Percentiles rank a stretch among this genome's conserved stretches.
Conservation (phyloP, 2,888 invertebrate species). For the Palloptera scutellata region DNA sequence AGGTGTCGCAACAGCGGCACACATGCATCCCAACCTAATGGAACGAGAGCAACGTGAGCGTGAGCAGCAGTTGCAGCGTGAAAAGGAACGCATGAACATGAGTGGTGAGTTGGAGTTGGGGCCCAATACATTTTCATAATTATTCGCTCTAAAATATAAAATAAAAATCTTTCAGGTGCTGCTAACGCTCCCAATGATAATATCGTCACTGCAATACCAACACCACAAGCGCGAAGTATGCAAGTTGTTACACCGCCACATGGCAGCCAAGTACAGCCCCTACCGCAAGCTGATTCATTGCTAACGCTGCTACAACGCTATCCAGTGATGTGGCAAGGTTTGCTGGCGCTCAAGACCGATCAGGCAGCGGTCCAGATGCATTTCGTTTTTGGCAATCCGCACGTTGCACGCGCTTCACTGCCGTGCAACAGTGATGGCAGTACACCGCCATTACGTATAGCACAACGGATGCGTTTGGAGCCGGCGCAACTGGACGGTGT, state of each 20-base stretch:
- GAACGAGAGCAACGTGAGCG: constrained; percentile 50
- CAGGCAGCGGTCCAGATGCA: constrained; percentile 99
- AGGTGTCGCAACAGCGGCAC: constrained; percentile 44
- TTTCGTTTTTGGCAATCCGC: constrained; percentile 93
- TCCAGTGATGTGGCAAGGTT: constrained; percentile 97
- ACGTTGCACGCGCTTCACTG: constrained; percentile 87
- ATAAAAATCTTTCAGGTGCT: not conserved
- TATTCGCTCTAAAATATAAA: not conserved
- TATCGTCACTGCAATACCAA: constrained; percentile 52
- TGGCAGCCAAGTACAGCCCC: constrained; percentile 82
- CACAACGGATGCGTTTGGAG: constrained; percentile 97
- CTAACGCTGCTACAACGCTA: constrained; percentile 87
- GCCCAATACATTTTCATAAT: not conserved
- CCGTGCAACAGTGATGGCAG: constrained; percentile 85
- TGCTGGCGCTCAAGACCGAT: constrained; percentile 94
- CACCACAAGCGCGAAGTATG: constrained; percentile 48
- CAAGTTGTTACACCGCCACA: constrained; percentile 69
- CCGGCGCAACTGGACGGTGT: constrained; percentile 96
- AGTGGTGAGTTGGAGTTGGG: constrained; percentile 43
- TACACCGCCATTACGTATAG: constrained; percentile 88
- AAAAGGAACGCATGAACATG: constrained; percentile 47
- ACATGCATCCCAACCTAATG: constrained; percentile 56
- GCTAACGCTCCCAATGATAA: constrained; percentile 41
- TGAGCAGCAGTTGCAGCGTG: constrained; percentile 41
- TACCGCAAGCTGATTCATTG: constrained; percentile 83